phyloP scores from a whole-genome alignment of 2,888 invertebrate genomes.

The Philereme vetulata region DNA sequence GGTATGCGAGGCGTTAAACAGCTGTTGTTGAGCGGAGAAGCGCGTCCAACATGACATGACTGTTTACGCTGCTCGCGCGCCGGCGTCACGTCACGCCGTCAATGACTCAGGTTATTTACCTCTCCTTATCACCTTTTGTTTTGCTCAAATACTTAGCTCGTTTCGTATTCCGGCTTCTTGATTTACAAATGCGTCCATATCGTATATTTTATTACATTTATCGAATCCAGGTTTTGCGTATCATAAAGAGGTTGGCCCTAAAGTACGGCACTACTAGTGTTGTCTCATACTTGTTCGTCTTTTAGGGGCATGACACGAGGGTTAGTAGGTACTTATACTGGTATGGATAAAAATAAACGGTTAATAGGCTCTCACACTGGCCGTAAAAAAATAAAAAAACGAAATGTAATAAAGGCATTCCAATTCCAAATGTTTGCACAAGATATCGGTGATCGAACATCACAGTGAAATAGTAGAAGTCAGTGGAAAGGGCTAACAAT shows the following conservation, averaged over 20 bases:
- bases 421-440: conserved; percentile 60
- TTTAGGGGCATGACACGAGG: no score
- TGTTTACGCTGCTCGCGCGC: conserved; percentile 45
- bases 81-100: conserved; percentile 73
- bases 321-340: no score
- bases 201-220: no score
- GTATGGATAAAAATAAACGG: conserved; percentile 10
- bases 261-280: no score
- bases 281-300: no score
- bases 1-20: conserved; percentile 67
- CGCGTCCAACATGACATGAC: conserved; percentile 43
- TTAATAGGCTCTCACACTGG: conserved; percentile 21
- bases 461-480: conserved; percentile 75
- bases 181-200: conserved; percentile 24
- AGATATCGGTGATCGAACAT: conserved; percentile 68
- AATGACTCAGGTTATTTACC: conserved; percentile 82
- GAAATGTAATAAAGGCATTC: conserved; percentile 27
- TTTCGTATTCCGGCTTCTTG: conserved; percentile 48
- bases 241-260: no score
- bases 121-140: conserved; percentile 83
- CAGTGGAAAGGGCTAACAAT: conserved; percentile 73
- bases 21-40: conserved; percentile 54
- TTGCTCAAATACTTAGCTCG: conserved; percentile 75
- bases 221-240: no score
- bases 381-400: conserved; percentile 37